Evolutionary conservation across 2,797 vertebrate species (phyloP), one percentile per base, ranked within the genome.

Genomic region (Emys orbicularis): DNA sequence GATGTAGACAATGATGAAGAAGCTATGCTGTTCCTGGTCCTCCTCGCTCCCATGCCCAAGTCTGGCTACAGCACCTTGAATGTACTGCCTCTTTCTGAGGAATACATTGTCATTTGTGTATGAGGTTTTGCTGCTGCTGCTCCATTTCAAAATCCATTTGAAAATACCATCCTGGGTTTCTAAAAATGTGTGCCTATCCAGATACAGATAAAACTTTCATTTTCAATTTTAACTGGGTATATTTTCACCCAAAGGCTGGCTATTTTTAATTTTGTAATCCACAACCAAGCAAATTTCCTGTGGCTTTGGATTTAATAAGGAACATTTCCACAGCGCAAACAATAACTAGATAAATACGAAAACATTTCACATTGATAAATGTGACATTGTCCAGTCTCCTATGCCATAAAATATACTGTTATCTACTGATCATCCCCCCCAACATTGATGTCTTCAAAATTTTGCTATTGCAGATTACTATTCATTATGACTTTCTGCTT

Each of bases 401-500:
- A 7, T 77, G 44, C 44, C 68, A 18, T 77, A 77, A 77, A 77
- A 15, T 49, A 31, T 29, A 49, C 10, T 41, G 65, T 41, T 41
- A 21, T 41, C n/a, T 72, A 41, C 19, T 6, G 19, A 72, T 23
- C 21, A 41, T 87, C 91, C 94, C n/a, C 44, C 61, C n/a, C 5
- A 88, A 11, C 19, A 61, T 79, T 6, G 53, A 1, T 41, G 7
- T 89, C 90, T 84, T 90, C 83, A 82, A 0, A 4, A 79, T 88
- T 88, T 83, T 93, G 23, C 4, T 86, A 2, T 52, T 89, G 23
- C 25, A 53, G 88, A 86, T 88, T 44, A 74, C 50, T 47, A 4
- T 79, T 92, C 49, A 53, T 54, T 12, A 8, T 41, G 50, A 76
- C 92, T 34, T 92, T 90, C 59, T 90, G 91, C 91, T 95, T 93